Conservation (phyloP, 1,140 invertebrate genomes). For the Eupristina koningsbergeri region DNA sequence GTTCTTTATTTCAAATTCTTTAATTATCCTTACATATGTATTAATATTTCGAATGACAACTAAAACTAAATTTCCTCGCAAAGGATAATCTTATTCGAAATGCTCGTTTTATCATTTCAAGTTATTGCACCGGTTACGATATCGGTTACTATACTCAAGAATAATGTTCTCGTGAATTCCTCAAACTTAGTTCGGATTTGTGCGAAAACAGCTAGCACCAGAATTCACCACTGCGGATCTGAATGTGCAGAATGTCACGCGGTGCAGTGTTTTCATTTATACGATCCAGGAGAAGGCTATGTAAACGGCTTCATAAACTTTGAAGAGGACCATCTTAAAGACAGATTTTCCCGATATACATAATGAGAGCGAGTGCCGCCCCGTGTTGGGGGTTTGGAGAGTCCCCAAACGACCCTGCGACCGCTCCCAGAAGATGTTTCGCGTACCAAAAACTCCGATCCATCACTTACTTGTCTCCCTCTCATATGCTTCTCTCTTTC, state of each 20-base stretch:
- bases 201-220: too few relatives aligned
- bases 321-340: conserved; percentile 11
- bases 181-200: too few relatives aligned
- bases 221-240: too few relatives aligned
- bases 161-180: too few relatives aligned
- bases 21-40: too few relatives aligned
- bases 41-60: too few relatives aligned
- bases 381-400: conserved; percentile 55
- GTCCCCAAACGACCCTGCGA: conserved; percentile 53
- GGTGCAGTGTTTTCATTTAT: neutral
- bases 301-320: conserved; percentile 41
- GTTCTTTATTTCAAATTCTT: too few relatives aligned
- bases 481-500: neutral
- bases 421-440: conserved; percentile 34
- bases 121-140: too few relatives aligned
- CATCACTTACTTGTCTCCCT: conserved; percentile 54
- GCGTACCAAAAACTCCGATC: conserved; percentile 57
- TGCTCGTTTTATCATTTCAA: too few relatives aligned
- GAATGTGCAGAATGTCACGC: neutral
- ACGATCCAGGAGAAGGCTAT: neutral
- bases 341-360: conserved; percentile 7
- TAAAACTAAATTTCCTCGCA: too few relatives aligned
- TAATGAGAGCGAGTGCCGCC: conserved; percentile 59
- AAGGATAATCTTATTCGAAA: too few relatives aligned
- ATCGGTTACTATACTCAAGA: too few relatives aligned